Evolutionary conservation across 2,113 vertebrate genomes (phyloP), one percentile per base, ranked within the genome.

Genomic region (Mirza zaza): DNA sequence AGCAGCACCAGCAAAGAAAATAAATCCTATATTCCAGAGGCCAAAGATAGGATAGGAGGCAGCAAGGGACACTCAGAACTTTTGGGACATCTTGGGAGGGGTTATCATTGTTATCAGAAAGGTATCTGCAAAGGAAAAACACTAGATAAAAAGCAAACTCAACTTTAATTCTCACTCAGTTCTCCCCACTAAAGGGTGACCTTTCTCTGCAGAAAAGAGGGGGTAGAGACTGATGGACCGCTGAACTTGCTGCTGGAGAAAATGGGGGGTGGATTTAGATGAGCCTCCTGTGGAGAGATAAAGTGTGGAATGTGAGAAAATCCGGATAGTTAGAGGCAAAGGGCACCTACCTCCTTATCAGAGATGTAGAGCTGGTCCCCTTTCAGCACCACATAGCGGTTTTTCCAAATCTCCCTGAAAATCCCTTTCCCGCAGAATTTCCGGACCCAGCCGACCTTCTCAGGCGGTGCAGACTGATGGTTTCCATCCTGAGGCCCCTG

Each of bases 401-500:
- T 99, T 98, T 99, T 99, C 99, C 99, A 99, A 98, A 99, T 99
- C 97, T 99, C 99, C 94, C 99, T 98, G 98, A 99, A 99, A 98
- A 99, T 99, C 81, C 99, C 99, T 98, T 98, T 99, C 68, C 99
- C 99, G 85, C 99, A 99, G 96, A 99, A 99, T 98, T 99, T 99
- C 82, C 99, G 98, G 98, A 99, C 99, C 99, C 99, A 99, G 97
- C 99, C 99, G 76, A 99, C 98, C 98, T 99, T 99, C 84, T 99
- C 99, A 0, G 99, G 99, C 32, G 48, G 68, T 9, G 63, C 61
- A 13, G 98, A 96, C 77, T 97, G 99, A 45, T 98, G 99, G 52
- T 80, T 99, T 27, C 98, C 98, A 89, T 99, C 99, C 98, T 98
- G 99, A 0, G 95, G 98, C 32, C 99, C 99, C 99, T 99, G 96